A percentile compares a stretch with the other conserved stretches of the same genome.
Evolutionary conservation across 2,888 invertebrate genomes (phyloP).

Genomic region (Salpingus planirostris): DNA sequence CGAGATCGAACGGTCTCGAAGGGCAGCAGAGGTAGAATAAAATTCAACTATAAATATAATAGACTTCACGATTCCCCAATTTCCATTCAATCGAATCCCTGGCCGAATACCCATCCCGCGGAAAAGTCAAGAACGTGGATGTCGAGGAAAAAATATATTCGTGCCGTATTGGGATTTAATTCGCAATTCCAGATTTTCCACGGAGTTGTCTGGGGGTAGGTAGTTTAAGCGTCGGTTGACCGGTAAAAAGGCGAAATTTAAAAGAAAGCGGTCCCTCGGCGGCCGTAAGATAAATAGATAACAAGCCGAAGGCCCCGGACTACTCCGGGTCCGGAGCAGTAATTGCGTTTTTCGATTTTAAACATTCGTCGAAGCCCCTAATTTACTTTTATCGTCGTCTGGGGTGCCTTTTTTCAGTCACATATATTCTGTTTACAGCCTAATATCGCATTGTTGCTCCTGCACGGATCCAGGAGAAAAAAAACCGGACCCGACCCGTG

Average conservation of each 20-base stretch:
- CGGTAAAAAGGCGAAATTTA: conserved; percentile 18
- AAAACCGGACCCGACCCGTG: too few relatives aligned
- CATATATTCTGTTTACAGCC: conserved; percentile 14
- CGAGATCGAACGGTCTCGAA: conserved; percentile 17
- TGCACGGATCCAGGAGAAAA: too few relatives aligned
- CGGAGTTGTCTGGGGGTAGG: conserved; percentile 3
- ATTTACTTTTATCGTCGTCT: conserved; percentile 31
- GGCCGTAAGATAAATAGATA: conserved; percentile 32
- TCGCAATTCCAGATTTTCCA: too few relatives aligned
- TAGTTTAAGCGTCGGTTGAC: conserved; percentile 1
- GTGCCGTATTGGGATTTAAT: too few relatives aligned
- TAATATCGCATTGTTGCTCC: conserved; percentile 10
- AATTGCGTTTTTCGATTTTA: conserved; percentile 34
- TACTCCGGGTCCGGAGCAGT: too few relatives aligned
- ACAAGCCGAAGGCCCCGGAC: too few relatives aligned
- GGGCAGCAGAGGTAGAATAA: conserved; percentile 17
- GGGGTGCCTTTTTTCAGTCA: conserved; percentile 23
- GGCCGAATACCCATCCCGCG: conserved; percentile 21
- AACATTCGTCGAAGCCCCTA: conserved; percentile 29
- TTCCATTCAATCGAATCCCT: conserved; percentile 25
- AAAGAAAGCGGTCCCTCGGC: conserved; percentile 26
- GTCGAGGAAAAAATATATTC: conserved; percentile 1
- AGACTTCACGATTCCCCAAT: conserved; percentile 23
- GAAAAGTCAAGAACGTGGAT: conserved; percentile 5
- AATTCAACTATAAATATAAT: conserved; percentile 26